These are phyloP conservation scores for Drosophila funebris DNA, from an alignment of 1,140 invertebrate genomes.

Conservation along the genomic window DNA sequence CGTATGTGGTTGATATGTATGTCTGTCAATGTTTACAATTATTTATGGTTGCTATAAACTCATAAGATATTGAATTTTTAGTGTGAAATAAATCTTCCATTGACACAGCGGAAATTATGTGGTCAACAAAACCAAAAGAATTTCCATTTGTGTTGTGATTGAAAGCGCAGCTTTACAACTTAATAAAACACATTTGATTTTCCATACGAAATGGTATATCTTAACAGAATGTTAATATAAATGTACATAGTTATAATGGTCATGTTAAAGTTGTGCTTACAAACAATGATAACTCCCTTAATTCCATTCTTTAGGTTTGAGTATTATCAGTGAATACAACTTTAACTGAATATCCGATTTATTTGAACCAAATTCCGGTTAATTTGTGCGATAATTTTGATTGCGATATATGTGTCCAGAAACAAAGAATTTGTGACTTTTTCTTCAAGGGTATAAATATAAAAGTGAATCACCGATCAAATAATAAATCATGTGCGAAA, in stretches of 20 bases:
- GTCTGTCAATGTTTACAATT: conserved; percentile 48
- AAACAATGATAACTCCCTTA: too few species aligned
- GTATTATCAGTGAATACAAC: not conserved
- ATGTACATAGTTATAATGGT: too few species aligned
- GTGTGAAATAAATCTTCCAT: conserved; percentile 75
- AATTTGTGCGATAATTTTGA: not conserved
- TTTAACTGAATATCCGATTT: not conserved
- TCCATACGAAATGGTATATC: not conserved
- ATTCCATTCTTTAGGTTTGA: not conserved
- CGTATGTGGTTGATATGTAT: not conserved
- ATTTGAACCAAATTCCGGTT: not conserved
- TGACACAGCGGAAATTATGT: conserved; percentile 31
- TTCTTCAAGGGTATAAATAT: not conserved
- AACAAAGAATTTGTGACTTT: conserved; percentile 8
- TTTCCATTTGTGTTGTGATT: conserved; percentile 1
- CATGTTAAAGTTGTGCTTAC: too few species aligned
- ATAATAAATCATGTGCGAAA: conserved; percentile 4
- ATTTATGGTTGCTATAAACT: conserved; percentile 42
- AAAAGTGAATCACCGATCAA: conserved; percentile 4
- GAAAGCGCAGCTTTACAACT: not conserved
- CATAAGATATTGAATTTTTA: conserved; percentile 55
- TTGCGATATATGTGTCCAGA: not conserved
- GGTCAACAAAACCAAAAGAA: not conserved
- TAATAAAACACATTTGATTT: conserved; percentile 5
- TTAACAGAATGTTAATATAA: too few species aligned